Percentiles rank a stretch among this genome's conserved stretches.
These are phyloP conservation scores for Mus spicilegus DNA, from an alignment of 2,113 vertebrate species.

Conservation along the genomic window DNA sequence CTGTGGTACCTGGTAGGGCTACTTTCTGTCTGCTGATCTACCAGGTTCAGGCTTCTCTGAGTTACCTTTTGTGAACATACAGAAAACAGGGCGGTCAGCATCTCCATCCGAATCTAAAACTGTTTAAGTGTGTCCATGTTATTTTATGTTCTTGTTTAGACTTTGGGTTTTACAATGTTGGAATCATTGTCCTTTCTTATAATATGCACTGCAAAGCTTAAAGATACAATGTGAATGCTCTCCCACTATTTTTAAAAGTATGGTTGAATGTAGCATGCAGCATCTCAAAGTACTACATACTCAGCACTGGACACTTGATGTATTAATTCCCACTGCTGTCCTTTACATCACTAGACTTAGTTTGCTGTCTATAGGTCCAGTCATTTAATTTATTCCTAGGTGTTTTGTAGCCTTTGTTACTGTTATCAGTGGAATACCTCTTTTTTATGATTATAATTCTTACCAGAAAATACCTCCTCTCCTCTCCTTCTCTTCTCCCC, in stretches of 20 bases:
- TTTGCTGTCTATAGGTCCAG: background rate
- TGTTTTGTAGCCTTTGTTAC: constrained; percentile 37
- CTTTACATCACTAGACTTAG: constrained; percentile 11
- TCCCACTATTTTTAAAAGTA: background rate
- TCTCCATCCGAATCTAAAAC: background rate
- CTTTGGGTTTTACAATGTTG: background rate
- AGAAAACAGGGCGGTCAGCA: constrained; percentile 18
- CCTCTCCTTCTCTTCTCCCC: background rate
- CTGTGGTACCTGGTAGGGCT: background rate
- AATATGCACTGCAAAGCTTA: constrained; percentile 27
- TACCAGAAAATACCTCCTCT: background rate
- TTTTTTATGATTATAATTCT: background rate
- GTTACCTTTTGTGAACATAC: background rate
- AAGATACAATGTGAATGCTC: background rate
- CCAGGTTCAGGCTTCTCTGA: background rate
- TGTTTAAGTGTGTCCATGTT: background rate
- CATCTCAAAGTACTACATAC: background rate
- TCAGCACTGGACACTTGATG: background rate
- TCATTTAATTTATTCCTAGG: constrained; percentile 35
- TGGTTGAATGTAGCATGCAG: background rate
- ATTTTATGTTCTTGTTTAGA: background rate
- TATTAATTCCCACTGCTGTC: constrained; percentile 9
- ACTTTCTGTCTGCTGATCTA: background rate
- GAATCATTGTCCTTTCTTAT: constrained; percentile 8
- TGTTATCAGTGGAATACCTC: constrained; percentile 26